phyloP scores from a whole-genome alignment of 1,140 invertebrate genomes.

The Nomia melanderi region DNA sequence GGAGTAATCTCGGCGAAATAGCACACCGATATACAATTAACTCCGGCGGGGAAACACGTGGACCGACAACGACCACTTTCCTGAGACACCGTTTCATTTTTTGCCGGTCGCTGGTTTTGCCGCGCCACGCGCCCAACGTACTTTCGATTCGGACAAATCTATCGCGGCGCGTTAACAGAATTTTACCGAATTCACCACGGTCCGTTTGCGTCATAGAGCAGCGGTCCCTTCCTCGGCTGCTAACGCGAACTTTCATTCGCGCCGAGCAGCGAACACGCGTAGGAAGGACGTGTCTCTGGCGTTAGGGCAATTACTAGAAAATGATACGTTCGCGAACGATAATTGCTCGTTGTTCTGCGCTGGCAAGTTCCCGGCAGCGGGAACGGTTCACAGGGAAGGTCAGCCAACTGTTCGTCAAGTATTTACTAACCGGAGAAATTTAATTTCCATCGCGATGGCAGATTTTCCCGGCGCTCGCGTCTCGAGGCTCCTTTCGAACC shows the following conservation, averaged over 20 bases:
- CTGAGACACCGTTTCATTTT: neutral
- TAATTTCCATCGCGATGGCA: too few relatives aligned
- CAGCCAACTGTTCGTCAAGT: neutral
- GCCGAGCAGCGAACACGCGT: constrained; percentile 39
- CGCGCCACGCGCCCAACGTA: neutral
- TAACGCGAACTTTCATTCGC: constrained; percentile 46
- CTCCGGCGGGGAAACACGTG: neutral
- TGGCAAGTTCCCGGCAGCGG: too few relatives aligned
- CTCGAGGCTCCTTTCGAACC: neutral
- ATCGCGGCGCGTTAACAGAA: neutral
- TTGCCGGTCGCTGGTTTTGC: neutral
- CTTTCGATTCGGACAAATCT: neutral
- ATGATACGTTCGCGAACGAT: neutral
- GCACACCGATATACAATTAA: neutral
- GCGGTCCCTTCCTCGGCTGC: neutral
- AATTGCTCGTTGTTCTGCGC: neutral
- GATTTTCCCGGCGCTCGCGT: neutral
- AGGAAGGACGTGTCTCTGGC: constrained; percentile 33
- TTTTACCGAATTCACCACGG: neutral
- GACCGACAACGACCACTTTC: neutral
- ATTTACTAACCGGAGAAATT: too few relatives aligned
- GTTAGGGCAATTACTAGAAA: constrained; percentile 6
- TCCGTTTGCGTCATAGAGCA: constrained; percentile 13
- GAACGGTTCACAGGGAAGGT: neutral
- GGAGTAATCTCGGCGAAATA: neutral